These are phyloP conservation scores for Horisme vitalbata DNA, from an alignment of 2,888 invertebrate genomes.

Conservation along the genomic window DNA sequence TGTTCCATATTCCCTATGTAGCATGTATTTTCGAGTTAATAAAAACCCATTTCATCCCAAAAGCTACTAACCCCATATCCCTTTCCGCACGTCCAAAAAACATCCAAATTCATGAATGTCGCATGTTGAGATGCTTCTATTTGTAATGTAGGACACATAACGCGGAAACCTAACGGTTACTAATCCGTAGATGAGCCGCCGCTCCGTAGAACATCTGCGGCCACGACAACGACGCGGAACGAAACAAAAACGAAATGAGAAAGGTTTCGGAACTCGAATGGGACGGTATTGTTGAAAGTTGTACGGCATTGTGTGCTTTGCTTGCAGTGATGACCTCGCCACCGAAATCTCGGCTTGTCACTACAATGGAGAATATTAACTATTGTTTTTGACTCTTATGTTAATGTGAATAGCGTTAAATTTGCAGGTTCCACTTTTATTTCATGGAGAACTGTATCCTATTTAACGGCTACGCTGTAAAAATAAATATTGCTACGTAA, in stretches of 20 bases:
- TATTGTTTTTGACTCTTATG: conserved; percentile 5
- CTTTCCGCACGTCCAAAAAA: conserved; percentile 12
- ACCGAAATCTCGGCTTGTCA: conserved; percentile 19
- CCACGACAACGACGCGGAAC: conserved; percentile 52
- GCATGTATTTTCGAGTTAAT: conserved; percentile 1
- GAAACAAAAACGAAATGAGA: conserved; percentile 81
- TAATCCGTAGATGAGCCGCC: conserved; percentile 77
- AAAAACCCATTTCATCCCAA: conserved; percentile 15
- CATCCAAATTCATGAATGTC: conserved; percentile 40
- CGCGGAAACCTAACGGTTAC: conserved; percentile 72
- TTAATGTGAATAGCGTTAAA: too few relatives aligned
- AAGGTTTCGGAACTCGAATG: conserved; percentile 73
- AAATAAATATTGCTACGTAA: too few relatives aligned
- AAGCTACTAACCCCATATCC: conserved; percentile 7
- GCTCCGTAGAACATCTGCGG: conserved; percentile 72
- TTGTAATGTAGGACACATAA: conserved; percentile 64
- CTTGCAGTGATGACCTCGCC: conserved; percentile 34
- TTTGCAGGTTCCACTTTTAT: too few relatives aligned
- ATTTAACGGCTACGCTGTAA: too few relatives aligned
- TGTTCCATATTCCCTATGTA: not conserved
- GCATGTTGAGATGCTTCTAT: conserved; percentile 48
- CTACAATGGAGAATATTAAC: conserved; percentile 17
- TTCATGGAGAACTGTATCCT: too few relatives aligned
- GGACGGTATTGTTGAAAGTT: conserved; percentile 70
- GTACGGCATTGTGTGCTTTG: conserved; percentile 45